Evolutionary conservation across 2,888 invertebrate genomes (phyloP).

Genomic region (Pelosia muscerda): DNA sequence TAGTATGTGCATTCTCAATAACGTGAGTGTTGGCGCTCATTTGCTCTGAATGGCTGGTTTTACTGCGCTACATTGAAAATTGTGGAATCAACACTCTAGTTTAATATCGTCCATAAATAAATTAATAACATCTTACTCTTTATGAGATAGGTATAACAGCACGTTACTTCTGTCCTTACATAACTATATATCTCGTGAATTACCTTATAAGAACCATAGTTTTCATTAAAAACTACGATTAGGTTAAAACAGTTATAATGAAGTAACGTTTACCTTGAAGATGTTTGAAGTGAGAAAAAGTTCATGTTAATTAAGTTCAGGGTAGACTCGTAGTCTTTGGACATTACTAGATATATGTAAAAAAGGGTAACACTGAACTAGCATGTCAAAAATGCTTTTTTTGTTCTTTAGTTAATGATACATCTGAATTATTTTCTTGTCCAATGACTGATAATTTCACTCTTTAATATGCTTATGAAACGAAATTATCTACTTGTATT

Average conservation of each 20-base stretch:
- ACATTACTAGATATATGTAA: too few relatives aligned
- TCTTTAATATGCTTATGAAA: too few relatives aligned
- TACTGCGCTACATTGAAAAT: neutral
- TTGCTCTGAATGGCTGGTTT: neutral
- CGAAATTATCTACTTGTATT: too few relatives aligned
- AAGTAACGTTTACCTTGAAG: neutral
- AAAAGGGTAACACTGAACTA: too few relatives aligned
- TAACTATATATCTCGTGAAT: neutral
- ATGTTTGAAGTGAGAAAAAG: neutral
- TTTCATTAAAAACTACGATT: neutral
- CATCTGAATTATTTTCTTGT: too few relatives aligned
- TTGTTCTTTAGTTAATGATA: too few relatives aligned
- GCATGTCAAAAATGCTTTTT: too few relatives aligned
- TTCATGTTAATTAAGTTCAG: too few relatives aligned
- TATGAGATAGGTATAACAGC: neutral
- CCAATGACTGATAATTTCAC: too few relatives aligned
- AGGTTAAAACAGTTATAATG: neutral
- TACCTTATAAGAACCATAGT: neutral
- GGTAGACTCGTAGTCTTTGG: too few relatives aligned
- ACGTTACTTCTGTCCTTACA: neutral
- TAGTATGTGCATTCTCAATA: slow-evolving; percentile 45
- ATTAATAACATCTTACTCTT: neutral
- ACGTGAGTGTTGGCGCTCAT: slow-evolving; percentile 9
- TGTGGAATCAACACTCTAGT: neutral
- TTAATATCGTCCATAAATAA: neutral